These are phyloP conservation scores for Ophiothrix spiculata DNA, from an alignment of 35 echinoderm and acorn worm genomes.

Conservation along the genomic window DNA sequence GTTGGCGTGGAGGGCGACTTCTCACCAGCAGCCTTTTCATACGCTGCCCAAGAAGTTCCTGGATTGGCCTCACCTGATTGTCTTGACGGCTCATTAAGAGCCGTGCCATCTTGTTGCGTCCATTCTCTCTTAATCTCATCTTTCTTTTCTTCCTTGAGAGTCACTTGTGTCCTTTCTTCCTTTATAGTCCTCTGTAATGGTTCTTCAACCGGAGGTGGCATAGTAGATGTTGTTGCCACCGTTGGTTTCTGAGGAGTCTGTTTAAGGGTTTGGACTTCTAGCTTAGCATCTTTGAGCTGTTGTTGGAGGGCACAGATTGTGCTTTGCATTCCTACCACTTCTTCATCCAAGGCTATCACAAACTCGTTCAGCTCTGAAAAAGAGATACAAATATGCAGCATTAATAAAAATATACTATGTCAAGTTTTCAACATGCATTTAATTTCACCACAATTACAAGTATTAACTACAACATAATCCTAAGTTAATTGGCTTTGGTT, in stretches of 20 bases:
- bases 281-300: slow-evolving; percentile 81
- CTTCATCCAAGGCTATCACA: slow-evolving; percentile 93
- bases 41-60: neutral
- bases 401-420: no score
- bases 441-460: no score
- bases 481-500: no score
- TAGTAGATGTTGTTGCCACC: neutral
- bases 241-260: neutral
- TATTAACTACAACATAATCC: no score
- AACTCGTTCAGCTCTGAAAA: slow-evolving; percentile 89
- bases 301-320: slow-evolving; percentile 95
- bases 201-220: neutral
- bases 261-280: slow-evolving; percentile 36
- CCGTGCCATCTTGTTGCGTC: neutral
- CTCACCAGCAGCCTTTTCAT: neutral
- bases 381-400: neutral
- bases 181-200: neutral
- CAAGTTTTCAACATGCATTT: no score
- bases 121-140: neutral
- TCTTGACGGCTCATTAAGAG: neutral
- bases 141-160: neutral
- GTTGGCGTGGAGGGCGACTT: neutral
- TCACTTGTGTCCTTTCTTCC: neutral
- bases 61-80: neutral
- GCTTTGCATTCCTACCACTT: slow-evolving; percentile 96